Evolutionary conservation across 2,888 invertebrate species (phyloP).

Genomic region (Melieria omissa): DNA sequence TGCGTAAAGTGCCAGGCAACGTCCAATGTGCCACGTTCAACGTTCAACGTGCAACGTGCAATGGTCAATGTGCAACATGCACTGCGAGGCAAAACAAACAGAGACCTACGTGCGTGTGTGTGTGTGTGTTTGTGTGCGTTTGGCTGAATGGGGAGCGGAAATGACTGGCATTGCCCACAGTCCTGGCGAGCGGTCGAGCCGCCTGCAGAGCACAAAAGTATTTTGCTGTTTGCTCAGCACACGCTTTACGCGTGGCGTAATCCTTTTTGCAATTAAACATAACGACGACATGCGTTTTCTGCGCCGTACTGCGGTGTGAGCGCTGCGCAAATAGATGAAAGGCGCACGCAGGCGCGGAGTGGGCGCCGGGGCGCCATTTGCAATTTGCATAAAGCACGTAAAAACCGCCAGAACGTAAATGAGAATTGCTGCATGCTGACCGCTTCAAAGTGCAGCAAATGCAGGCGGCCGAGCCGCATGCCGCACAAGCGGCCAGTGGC

Average conservation of each 20-base stretch:
- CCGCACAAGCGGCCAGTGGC: too few relatives aligned
- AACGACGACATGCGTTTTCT: slow-evolving; percentile 38
- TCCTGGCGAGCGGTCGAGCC: neutral
- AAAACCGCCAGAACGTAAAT: slow-evolving; percentile 14
- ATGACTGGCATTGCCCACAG: neutral
- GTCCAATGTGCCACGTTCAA: too few relatives aligned
- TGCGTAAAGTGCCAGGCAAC: neutral
- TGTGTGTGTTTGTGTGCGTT: neutral
- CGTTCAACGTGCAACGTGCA: too few relatives aligned
- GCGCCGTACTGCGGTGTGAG: slow-evolving; percentile 1
- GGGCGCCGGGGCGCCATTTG: slow-evolving; percentile 11
- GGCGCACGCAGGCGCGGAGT: neutral
- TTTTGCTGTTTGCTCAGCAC: slow-evolving; percentile 24
- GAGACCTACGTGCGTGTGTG: neutral
- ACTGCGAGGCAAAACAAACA: slow-evolving; percentile 15
- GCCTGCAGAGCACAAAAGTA: slow-evolving; percentile 11
- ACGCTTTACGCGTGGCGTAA: slow-evolving; percentile 37
- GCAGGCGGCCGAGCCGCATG: slow-evolving; percentile 5
- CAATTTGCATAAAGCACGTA: slow-evolving; percentile 23
- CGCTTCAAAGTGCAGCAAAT: slow-evolving; percentile 32
- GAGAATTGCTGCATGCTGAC: slow-evolving; percentile 18
- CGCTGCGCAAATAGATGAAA: neutral
- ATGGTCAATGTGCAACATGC: slow-evolving; percentile 18
- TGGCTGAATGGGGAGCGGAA: neutral
- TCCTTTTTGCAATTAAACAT: slow-evolving; percentile 40